A percentile compares a stretch with the other conserved stretches of the same genome.
These are phyloP conservation scores for Sebastes variabilis DNA, from an alignment of 2,797 vertebrate genomes.

Conservation along the genomic window DNA sequence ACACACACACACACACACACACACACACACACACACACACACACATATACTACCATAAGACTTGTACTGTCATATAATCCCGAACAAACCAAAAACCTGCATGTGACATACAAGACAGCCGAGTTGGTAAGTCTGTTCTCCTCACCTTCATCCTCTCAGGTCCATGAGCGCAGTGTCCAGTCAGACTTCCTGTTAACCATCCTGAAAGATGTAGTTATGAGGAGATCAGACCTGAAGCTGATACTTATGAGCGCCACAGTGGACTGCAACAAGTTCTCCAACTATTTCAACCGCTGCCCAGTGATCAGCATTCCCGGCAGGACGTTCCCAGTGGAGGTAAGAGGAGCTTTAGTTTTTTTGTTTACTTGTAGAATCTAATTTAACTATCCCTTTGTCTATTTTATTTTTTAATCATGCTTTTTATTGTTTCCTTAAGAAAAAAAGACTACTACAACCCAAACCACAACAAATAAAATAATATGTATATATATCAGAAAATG, in stretches of 20 bases:
- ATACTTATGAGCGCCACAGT: slow-evolving; percentile 98
- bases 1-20: not conserved
- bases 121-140: not conserved
- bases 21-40: not conserved
- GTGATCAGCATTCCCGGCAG: slow-evolving; percentile 92
- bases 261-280: slow-evolving; percentile 94
- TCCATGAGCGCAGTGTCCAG: slow-evolving; percentile 97
- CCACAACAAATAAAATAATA: no score
- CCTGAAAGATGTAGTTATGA: slow-evolving; percentile 91
- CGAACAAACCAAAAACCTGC: not conserved
- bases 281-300: slow-evolving; percentile 95
- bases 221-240: slow-evolving; percentile 91
- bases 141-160: slow-evolving; percentile 74
- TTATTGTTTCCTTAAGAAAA: no score
- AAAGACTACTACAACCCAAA: no score
- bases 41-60: not conserved
- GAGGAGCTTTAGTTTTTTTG: not conserved
- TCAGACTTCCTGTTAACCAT: slow-evolving; percentile 96
- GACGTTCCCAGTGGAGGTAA: slow-evolving; percentile 94
- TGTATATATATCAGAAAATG: no score
- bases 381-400: not conserved
- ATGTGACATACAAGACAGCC: not conserved
- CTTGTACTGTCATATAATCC: not conserved
- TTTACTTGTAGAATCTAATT: not conserved
- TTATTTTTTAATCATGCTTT: no score